Base-by-base conservation (phyloP, 2,888 invertebrate genomes). In the Conus canariensis region DNA sequence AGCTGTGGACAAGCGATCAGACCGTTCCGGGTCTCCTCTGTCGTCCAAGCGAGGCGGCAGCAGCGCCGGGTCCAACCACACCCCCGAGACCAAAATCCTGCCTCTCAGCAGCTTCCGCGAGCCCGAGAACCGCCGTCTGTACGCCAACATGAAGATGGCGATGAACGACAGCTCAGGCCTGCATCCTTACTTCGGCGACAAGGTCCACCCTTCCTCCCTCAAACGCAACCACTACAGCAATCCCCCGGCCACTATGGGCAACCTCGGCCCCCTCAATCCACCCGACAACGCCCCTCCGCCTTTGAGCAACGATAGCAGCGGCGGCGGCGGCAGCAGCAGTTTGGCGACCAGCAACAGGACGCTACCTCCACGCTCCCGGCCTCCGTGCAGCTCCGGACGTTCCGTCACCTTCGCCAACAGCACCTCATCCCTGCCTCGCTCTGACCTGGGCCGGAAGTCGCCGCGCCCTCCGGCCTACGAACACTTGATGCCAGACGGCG, bases 121-220 rank as follows among this genome's bases (percentile, higher is more conserved):
- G 64, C 83, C 88, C 2, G 88, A 88, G 22, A 88, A 88, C 88
- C 88, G 88, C 30, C 59, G 67, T 16, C 88, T 88, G 60, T 88
- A 80, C 64, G 88, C 83, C 83, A 88, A 88, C 88, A 80, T 80
- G 22, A 88, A 88, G 83, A 59, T 82, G 82, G 77, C 88, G 67
- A 58, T 88, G 30, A 88, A 83, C 83, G 88, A 88, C 59, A 83
- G 16, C 58, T 30, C 80, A 2, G 88, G 80, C 25, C 83, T 88
- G 9, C 88, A 88, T 67, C 88, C 88, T 8, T 88, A 88, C 83
- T 88, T 83, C 88, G 88, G 88, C 22, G 88, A 88, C 45, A 88
- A 88, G 25, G 64, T 83, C 19, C 60, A 64, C 82, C 80, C 80
- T 19, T 88, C 88, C 10, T 88, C 88, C 30, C 60, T 88, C 64